Percentiles rank a stretch among this genome's conserved stretches.
Conservation (phyloP, 2,113 vertebrate species). For the Axis porcinus region DNA sequence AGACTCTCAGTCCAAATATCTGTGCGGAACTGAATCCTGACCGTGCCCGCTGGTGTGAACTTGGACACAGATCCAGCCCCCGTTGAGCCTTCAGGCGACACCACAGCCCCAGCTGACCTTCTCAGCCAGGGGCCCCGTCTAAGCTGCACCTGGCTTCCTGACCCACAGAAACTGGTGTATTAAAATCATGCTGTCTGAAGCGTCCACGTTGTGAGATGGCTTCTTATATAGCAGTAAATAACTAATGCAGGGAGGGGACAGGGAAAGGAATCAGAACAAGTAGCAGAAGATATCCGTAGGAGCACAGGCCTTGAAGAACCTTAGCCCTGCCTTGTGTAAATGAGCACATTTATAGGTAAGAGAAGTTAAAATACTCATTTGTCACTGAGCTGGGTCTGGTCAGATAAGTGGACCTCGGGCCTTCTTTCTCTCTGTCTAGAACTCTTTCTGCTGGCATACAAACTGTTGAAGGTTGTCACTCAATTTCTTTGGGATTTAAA, state of each 20-base stretch:
- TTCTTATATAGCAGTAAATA: not conserved
- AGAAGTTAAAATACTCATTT: fast-evolving
- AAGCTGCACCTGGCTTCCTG: not conserved
- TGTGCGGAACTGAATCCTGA: not conserved
- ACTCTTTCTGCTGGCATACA: not conserved
- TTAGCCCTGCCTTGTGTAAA: fast-evolving
- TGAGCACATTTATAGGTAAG: not conserved
- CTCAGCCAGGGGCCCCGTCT: not conserved
- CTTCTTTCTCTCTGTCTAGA: not conserved
- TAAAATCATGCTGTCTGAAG: not conserved
- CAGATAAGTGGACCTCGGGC: not conserved
- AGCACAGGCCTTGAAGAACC: not conserved
- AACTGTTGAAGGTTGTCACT: not conserved
- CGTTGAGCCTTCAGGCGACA: not conserved
- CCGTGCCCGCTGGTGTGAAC: fast-evolving
- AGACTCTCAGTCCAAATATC: not conserved
- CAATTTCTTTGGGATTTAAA: not conserved
- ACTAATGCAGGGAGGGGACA: not conserved
- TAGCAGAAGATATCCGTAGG: not conserved
- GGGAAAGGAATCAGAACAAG: not conserved
- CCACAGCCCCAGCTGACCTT: fast-evolving
- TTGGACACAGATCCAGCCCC: not conserved
- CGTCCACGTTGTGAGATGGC: not conserved
- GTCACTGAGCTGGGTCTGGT: not conserved
- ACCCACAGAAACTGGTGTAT: not conserved